phyloP scores from a whole-genome alignment of 2,888 invertebrate genomes.

The Amblyteles armatorius region DNA sequence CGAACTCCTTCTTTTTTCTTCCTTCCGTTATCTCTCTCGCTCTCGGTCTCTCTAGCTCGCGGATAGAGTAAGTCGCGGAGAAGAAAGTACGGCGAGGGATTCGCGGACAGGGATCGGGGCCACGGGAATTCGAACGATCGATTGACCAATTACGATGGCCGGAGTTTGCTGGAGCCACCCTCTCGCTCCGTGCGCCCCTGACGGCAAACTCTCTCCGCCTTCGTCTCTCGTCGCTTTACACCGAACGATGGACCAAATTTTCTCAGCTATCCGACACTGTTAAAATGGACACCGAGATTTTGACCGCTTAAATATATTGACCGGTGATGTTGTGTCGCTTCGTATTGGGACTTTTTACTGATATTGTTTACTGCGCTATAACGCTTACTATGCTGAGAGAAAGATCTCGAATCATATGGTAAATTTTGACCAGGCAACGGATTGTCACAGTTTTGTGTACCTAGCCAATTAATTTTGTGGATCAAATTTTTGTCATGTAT shows the following conservation, averaged over 20 bases:
- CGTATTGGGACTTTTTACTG: too few relatives aligned
- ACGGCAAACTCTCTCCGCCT: not conserved
- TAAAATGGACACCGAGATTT: not conserved
- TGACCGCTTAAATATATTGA: too few relatives aligned
- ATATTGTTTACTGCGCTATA: too few relatives aligned
- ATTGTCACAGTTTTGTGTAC: too few relatives aligned
- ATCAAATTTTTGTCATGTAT: too few relatives aligned
- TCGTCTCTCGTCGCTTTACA: not conserved
- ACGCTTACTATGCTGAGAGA: too few relatives aligned
- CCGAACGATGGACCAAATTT: not conserved
- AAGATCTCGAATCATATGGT: too few relatives aligned
- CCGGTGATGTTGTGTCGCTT: too few relatives aligned
- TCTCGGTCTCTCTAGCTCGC: too few relatives aligned
- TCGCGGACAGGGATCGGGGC: conserved; percentile 58
- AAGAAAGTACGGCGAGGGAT: conserved; percentile 62
- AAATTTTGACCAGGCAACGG: too few relatives aligned
- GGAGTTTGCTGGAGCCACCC: conserved; percentile 47
- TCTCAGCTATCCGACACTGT: not conserved
- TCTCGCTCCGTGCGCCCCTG: conserved; percentile 43
- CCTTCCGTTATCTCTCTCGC: not conserved
- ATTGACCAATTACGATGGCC: conserved; percentile 70
- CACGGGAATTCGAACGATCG: conserved; percentile 69
- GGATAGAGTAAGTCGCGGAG: conserved; percentile 14
- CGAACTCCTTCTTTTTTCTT: conserved; percentile 25
- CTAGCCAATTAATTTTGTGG: too few relatives aligned